Conservation (phyloP, 2,113 vertebrate species). For the Heteronetta atricapilla region DNA sequence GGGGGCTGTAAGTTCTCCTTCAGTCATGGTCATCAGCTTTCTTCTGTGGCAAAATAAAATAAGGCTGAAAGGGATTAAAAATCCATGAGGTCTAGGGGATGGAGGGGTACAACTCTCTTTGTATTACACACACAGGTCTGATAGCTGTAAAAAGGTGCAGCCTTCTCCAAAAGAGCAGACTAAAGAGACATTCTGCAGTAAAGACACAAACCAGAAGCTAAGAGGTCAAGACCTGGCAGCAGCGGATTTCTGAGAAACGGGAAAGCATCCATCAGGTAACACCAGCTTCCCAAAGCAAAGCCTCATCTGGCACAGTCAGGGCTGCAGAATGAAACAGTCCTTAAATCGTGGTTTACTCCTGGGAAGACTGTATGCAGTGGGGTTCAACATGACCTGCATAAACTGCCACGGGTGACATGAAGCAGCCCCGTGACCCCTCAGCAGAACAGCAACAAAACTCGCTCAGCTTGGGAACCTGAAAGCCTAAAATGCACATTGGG, state of each 20-base stretch:
- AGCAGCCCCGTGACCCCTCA: not conserved
- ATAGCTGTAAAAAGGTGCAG: not conserved
- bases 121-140: not conserved
- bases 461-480: not conserved
- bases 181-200: not conserved
- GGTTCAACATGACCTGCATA: not conserved
- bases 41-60: not conserved
- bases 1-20: not conserved
- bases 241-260: not conserved
- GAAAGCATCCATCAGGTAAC: not conserved
- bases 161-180: not conserved
- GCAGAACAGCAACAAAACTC: not conserved
- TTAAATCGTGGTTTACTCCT: not conserved
- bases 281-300: not conserved
- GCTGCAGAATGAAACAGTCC: accelerated
- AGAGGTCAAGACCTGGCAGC: not conserved
- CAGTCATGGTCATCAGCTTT: not conserved
- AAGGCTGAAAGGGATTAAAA: not conserved
- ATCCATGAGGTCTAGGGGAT: not conserved
- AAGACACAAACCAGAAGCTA: not conserved
- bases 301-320: not conserved
- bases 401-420: accelerated
- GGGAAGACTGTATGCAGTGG: not conserved
- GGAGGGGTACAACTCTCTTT: not conserved
- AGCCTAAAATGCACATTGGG: not conserved